These are phyloP conservation scores for Sinonovacula constricta DNA, from an alignment of 1,140 invertebrate genomes.

Conservation along the genomic window DNA sequence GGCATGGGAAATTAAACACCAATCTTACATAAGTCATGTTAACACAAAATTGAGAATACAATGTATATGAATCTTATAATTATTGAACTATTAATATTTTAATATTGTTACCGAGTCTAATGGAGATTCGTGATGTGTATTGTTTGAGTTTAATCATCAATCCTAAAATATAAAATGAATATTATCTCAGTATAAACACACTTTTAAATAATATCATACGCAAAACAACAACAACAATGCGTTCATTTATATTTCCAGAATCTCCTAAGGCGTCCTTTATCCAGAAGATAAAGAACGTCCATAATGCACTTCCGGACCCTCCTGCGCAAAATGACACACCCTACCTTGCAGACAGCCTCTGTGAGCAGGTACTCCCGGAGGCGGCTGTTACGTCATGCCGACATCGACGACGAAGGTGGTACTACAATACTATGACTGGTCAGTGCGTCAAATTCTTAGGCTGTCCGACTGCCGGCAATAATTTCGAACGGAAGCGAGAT, in stretches of 20 bases:
- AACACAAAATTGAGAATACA: no score
- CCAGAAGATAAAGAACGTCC: background rate
- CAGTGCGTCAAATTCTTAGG: slow-evolving; percentile 57
- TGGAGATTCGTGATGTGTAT: no score
- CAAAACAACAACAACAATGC: background rate
- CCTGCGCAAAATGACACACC: background rate
- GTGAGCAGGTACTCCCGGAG: slow-evolving; percentile 30
- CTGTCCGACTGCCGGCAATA: slow-evolving; percentile 55
- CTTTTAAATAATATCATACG: no score
- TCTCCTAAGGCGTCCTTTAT: background rate
- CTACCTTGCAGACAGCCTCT: slow-evolving; percentile 28
- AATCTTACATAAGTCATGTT: no score
- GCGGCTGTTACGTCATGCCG: slow-evolving; percentile 49
- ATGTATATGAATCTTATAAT: no score
- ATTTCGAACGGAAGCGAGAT: slow-evolving; percentile 51
- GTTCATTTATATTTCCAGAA: background rate
- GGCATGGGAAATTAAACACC: no score
- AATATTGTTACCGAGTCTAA: no score
- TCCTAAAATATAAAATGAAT: no score
- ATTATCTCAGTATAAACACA: no score
- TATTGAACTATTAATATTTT: no score
- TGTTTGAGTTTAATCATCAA: no score
- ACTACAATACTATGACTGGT: slow-evolving; percentile 55
- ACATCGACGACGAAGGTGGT: slow-evolving; percentile 54
- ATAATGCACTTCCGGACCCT: background rate